Evolutionary conservation across 2,113 vertebrate genomes (phyloP).

Genomic region (Tauraco erythrolophus): DNA sequence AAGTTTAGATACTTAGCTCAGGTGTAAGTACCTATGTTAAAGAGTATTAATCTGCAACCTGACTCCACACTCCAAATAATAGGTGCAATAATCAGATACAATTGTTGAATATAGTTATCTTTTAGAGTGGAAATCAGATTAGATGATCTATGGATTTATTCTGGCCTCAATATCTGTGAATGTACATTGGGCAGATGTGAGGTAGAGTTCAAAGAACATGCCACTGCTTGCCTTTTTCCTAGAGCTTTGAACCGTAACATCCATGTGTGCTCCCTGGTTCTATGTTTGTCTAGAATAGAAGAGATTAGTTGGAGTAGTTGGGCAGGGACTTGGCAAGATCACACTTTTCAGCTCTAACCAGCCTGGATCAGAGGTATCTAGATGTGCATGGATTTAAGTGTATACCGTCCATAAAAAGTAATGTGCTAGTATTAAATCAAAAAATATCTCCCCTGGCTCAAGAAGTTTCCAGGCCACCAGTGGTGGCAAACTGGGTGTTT

Average conservation of each 20-base stretch:
- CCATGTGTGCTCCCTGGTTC: background rate
- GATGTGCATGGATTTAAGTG: background rate
- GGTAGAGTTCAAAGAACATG: background rate
- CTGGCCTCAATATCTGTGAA: background rate
- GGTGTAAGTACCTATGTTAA: background rate
- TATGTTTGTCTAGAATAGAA: background rate
- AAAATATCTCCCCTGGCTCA: background rate
- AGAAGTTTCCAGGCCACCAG: rapidly evolving
- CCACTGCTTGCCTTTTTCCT: background rate
- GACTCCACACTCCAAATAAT: background rate
- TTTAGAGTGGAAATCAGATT: background rate
- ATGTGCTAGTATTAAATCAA: background rate
- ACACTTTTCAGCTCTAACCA: background rate
- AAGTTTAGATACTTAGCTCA: background rate
- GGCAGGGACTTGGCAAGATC: background rate
- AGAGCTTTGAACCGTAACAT: background rate
- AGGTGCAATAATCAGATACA: background rate
- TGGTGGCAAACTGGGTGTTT: background rate
- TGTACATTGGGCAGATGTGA: background rate
- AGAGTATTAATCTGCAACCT: background rate
- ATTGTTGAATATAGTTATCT: background rate
- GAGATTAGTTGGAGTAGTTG: background rate
- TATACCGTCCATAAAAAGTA: background rate
- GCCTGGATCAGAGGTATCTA: background rate
- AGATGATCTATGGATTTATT: background rate